A percentile compares a stretch with the other conserved stretches of the same genome.
These are phyloP conservation scores for Mnemiopsis leidyi DNA, from an alignment of 37 sponge, comb jelly and placozoan genomes.

Conservation along the genomic window DNA sequence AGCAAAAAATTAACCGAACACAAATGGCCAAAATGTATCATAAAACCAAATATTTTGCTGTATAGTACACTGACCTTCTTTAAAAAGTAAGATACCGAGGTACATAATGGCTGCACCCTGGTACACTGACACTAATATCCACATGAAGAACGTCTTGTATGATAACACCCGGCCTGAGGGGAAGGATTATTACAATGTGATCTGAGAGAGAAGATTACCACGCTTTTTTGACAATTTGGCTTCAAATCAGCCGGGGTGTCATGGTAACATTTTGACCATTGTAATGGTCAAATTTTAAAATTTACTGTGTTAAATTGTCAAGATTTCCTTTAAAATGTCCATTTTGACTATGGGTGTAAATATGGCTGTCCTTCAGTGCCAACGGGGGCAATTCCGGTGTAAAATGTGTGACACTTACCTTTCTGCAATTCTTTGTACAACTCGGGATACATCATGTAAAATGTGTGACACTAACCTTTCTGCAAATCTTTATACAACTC, in stretches of 20 bases:
- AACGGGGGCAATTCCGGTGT: neutral
- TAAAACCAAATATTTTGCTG: too few relatives aligned
- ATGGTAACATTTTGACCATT: too few relatives aligned
- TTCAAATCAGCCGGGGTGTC: neutral
- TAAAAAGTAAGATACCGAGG: constrained; percentile 52
- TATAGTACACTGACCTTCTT: constrained; percentile 32
- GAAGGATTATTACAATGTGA: neutral
- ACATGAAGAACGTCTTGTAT: constrained; percentile 90
- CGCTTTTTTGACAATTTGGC: neutral
- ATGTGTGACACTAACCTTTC: constrained; percentile 2
- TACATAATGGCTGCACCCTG: constrained; percentile 76
- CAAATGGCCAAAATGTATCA: neutral
- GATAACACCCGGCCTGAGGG: constrained; percentile 80
- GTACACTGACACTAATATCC: constrained; percentile 87
- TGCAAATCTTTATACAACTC: constrained; percentile 88
- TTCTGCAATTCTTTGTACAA: constrained; percentile 82
- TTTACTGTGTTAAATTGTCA: too few relatives aligned
- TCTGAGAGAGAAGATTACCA: neutral
- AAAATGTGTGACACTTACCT: too few relatives aligned
- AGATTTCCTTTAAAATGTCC: too few relatives aligned
- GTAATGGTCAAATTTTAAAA: too few relatives aligned
- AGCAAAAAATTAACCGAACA: too few relatives aligned
- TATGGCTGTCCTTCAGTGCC: too few relatives aligned
- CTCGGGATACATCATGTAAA: constrained; percentile 91
- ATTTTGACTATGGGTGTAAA: too few relatives aligned